Base-by-base conservation (phyloP, 2,113 vertebrate genomes). In the Grallaria varia region DNA sequence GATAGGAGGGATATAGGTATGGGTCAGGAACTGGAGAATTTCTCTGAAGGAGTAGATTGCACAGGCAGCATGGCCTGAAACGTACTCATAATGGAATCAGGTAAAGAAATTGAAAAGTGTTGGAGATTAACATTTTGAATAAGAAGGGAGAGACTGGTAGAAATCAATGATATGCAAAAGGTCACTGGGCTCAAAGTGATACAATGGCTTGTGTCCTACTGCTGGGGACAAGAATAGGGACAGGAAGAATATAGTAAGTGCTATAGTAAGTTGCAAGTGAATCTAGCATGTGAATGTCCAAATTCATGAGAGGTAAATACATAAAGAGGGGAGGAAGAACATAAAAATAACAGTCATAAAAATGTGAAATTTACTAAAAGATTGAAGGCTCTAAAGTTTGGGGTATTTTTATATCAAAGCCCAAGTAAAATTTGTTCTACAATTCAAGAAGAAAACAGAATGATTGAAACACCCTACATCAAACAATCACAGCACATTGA, bases 391-490 rank as follows among this genome's bases (percentile, higher is more conserved):
- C 12, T 44, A 22, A 63, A 13, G 7, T 8, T n/a, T n/a, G n/a
- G n/a, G n/a, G n/a, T n/a, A n/a, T n/a, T n/a, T n/a, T n/a, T n/a
- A 2, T 81, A 49, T 45, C 7, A 75, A 78, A 85, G 15, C 11
- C 6, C 35, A 71, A 50, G 37, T 35, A 55, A 88, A 49, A 58
- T 88, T 42, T 83, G 3, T 72, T 23, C 15, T 59, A 10, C 7
- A 64, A 33, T 39, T 93, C 30, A 55, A 59, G 62, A 67, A 33
- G 21, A 40, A 86, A 89, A 50, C 1, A 24, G 60, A 73, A 42
- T 35, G 7, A 9, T 39, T 13, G 10, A 69, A 84, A 64, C 3
- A 14, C 2, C 4, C 45, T 80, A 27, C 4, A 1, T 3, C 2
- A 72, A 52, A n/a, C 5, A 66, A 40, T 6, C 11, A 74, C 10